Base-by-base conservation (phyloP, 2,113 vertebrate species). In the Psophia crepitans region DNA sequence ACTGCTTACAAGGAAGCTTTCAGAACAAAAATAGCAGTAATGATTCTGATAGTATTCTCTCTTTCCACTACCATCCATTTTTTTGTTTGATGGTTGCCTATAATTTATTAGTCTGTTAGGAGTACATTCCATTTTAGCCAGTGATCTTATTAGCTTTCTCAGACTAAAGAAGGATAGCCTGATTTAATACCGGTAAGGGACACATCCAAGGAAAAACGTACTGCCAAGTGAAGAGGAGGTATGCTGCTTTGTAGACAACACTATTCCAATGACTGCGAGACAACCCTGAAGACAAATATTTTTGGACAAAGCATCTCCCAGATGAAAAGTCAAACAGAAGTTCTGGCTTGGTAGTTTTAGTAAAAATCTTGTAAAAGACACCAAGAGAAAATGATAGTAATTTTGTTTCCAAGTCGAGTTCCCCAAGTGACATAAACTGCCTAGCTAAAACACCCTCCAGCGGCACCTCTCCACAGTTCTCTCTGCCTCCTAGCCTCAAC, bases 1-100 rank as follows among this genome's bases (percentile, higher is more conserved):
- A 80, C 85, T 51, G 56, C 63, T 84, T 77, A 48, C 32, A 92
- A 70, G 85, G 82, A 91, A 93, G 70, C 79, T 91, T 93, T 96
- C 78, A 84, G 85, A 92, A 91, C 41, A 88, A 87, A 85, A 89
- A 51, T 0, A 89, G 60, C 20, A 11, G 64, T 76, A 77, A 90
- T 74, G 68, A 76, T 51, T 89, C 84, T 89, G 73, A 70, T 44
- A 51, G 30, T 70, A 48, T 16, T 54, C 58, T 92, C 66, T 77
- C 12, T 71, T 96, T 91, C 60, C 46, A 41, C 56, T 58, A 54
- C 33, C 2, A 9, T 49, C 70, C 53, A 69, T 69, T 76, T 82
- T 58, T n/a, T 43, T 60, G 32, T 83, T 88, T 86, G 85, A 94
- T n/a, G 46, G 58, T 24, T 86, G 88, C 37, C 85, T 94, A 6